Percentiles rank a stretch among this genome's conserved stretches.
phyloP scores from a whole-genome alignment of 1,140 invertebrate genomes.

The Drosophila pseudoobscura region DNA sequence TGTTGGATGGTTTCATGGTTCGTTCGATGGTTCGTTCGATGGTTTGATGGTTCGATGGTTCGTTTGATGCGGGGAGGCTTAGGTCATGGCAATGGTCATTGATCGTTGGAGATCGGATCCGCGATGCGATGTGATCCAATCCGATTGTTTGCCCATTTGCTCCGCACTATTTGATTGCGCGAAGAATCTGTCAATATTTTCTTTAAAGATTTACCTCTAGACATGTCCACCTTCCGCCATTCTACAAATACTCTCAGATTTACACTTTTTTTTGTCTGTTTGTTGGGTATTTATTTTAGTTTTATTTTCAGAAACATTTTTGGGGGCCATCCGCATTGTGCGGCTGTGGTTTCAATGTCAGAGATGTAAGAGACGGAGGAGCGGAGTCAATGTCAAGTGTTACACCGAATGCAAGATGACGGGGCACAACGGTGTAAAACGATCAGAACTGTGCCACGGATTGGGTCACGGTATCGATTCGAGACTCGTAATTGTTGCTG shows the following conservation, averaged over 20 bases:
- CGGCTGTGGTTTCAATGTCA: conserved; percentile 41
- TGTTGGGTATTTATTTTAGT: neutral
- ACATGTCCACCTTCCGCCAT: conserved; percentile 47
- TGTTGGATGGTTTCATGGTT: conserved; percentile 16
- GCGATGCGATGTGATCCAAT: conserved; percentile 3
- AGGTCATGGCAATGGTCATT: conserved; percentile 45
- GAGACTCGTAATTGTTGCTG: conserved; percentile 32
- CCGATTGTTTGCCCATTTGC: conserved; percentile 52
- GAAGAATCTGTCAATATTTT: conserved; percentile 73
- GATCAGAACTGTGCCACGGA: conserved; percentile 55
- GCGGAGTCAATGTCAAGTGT: conserved; percentile 47
- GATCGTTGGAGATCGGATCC: conserved; percentile 31
- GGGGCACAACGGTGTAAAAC: conserved; percentile 8
- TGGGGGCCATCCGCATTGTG: conserved; percentile 17
- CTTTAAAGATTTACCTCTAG: conserved; percentile 28
- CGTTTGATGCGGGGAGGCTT: neutral
- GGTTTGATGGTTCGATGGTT: conserved; percentile 15
- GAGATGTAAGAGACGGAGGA: conserved; percentile 4
- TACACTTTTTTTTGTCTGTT: conserved; percentile 14
- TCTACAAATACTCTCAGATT: conserved; percentile 55
- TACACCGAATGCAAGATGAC: conserved; percentile 45
- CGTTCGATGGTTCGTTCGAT: conserved; percentile 22
- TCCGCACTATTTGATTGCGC: conserved; percentile 56
- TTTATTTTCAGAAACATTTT: neutral
- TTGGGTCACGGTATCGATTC: conserved; percentile 48